phyloP scores from a whole-genome alignment of 2,797 vertebrate genomes.

The Acanthopagrus latus region DNA sequence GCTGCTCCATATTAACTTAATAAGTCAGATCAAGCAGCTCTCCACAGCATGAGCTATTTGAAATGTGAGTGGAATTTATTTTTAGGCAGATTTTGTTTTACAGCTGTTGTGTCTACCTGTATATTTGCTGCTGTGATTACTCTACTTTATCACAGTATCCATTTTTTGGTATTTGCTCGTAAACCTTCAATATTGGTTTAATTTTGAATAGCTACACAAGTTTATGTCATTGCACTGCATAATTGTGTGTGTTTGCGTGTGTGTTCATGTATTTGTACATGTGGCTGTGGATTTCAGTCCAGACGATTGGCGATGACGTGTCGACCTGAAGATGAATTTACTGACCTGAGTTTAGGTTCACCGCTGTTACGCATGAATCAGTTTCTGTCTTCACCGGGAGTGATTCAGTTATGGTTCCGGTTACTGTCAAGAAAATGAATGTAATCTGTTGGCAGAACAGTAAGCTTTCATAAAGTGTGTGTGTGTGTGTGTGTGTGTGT shows the following conservation, averaged over 20 bases:
- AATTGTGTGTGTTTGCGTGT: neutral
- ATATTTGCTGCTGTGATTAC: constrained; percentile 2
- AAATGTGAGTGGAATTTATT: constrained; percentile 4
- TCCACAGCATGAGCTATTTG: constrained; percentile 9
- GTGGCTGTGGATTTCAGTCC: constrained; percentile 17
- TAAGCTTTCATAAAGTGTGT: neutral
- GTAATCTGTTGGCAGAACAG: constrained; percentile 3
- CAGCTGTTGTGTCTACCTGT: neutral
- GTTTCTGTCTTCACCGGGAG: constrained; percentile 12
- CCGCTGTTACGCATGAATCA: constrained; percentile 1
- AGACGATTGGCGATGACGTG: neutral
- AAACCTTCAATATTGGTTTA: neutral
- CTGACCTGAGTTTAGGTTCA: constrained; percentile 33
- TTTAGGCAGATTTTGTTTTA: neutral
- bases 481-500: neutral
- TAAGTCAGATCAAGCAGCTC: constrained; percentile 17
- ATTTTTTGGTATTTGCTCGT: neutral
- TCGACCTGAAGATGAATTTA: constrained; percentile 26
- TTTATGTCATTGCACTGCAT: neutral
- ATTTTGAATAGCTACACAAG: neutral
- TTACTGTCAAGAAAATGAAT: constrained; percentile 29
- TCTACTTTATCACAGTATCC: neutral
- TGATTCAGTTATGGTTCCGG: constrained; percentile 18
- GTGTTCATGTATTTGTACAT: neutral
- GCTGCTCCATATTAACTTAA: constrained; percentile 34